phyloP scores from a whole-genome alignment of 1,140 invertebrate genomes.

The Zelostemma sp. region DNA sequence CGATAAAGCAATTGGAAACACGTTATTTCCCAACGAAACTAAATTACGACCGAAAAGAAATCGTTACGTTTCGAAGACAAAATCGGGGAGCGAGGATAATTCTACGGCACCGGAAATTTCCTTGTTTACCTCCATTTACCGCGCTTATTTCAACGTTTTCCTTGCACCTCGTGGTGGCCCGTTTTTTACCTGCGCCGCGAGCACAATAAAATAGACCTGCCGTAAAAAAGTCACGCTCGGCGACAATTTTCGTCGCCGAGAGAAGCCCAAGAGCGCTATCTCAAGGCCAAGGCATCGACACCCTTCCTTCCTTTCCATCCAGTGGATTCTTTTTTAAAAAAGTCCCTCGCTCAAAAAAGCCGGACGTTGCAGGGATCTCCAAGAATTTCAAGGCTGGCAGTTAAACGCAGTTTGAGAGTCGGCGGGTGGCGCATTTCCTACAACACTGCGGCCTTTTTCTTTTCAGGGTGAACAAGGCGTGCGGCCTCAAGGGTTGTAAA shows the following conservation, averaged over 20 bases:
- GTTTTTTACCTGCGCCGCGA: conserved; percentile 30
- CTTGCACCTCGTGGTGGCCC: conserved; percentile 9
- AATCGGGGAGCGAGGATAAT: conserved; percentile 4
- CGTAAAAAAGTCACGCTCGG: conserved; percentile 25
- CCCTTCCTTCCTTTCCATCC: conserved; percentile 32
- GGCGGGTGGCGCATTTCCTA: conserved; percentile 59
- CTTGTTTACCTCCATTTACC: conserved; percentile 20
- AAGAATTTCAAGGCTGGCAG: conserved; percentile 61
- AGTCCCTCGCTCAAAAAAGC: conserved; percentile 40
- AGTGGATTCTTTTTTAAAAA: conserved; percentile 46
- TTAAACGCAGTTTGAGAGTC: conserved; percentile 55
- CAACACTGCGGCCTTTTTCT: conserved; percentile 62
- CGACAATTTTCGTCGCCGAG: conserved; percentile 23
- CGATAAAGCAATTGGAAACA: too few species aligned
- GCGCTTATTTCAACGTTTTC: conserved; percentile 27
- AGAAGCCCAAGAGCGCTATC: conserved; percentile 19
- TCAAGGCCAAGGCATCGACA: conserved; percentile 23
- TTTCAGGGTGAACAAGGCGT: conserved; percentile 29
- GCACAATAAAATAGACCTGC: conserved; percentile 29
- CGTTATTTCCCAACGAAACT: too few species aligned
- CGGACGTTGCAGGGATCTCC: conserved; percentile 52
- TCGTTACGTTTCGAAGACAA: too few species aligned
- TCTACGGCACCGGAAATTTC: background rate
- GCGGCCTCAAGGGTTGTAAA: conserved; percentile 63
- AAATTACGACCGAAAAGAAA: too few species aligned